Conservation (phyloP, 2,888 invertebrate species). For the Cataglyphis altisquamis region DNA sequence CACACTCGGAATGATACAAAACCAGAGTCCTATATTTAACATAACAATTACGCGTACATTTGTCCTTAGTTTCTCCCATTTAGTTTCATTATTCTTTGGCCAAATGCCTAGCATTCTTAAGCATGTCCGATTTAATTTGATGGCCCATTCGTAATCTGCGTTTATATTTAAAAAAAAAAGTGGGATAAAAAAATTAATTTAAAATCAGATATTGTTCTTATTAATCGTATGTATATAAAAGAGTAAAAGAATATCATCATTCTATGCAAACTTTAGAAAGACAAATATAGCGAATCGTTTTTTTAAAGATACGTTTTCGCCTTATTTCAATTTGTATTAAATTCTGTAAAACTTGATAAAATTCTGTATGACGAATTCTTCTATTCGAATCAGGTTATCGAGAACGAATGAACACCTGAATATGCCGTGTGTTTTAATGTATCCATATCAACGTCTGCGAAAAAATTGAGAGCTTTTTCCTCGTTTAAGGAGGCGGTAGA, state of each 20-base stretch:
- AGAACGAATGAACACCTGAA: not conserved
- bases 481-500: not conserved
- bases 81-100: constrained; percentile 6
- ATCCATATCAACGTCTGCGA: not conserved
- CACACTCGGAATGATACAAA: not conserved
- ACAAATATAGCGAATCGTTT: not conserved
- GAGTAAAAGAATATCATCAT: too few species aligned
- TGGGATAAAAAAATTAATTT: not conserved
- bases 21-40: not conserved
- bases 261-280: not conserved
- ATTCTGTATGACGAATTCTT: not conserved
- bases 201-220: not conserved
- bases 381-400: not conserved
- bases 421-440: not conserved
- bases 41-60: not conserved
- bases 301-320: too few species aligned
- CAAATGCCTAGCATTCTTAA: constrained; percentile 10
- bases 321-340: not conserved
- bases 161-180: not conserved
- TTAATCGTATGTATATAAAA: too few species aligned
- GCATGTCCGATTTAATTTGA: constrained; percentile 7
- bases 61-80: not conserved
- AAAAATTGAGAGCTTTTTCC: not conserved
- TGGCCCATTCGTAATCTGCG: constrained; percentile 32
- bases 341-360: too few species aligned